These are phyloP conservation scores for Apis dorsata DNA, from an alignment of 1,140 invertebrate genomes.

Conservation along the genomic window DNA sequence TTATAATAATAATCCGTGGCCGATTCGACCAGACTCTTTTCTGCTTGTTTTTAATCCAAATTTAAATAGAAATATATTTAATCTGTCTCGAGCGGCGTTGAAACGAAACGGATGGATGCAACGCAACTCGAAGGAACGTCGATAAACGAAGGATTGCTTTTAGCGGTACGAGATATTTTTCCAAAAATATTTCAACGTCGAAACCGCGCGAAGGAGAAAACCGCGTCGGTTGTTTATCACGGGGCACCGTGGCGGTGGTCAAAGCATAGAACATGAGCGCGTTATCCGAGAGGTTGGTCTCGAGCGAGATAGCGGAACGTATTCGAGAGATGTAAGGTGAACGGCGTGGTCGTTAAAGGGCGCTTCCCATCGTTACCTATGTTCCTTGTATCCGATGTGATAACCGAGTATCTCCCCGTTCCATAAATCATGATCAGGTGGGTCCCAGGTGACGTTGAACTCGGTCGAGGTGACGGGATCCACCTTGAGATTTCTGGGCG, in stretches of 20 bases:
- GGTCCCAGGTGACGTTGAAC: slow-evolving; percentile 93
- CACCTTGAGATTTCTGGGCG: slow-evolving; percentile 90
- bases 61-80: too few relatives aligned
- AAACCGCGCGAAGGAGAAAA: slow-evolving; percentile 7
- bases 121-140: too few relatives aligned
- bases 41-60: too few relatives aligned
- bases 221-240: slow-evolving; percentile 47
- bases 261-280: slow-evolving; percentile 43
- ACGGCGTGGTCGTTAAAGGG: slow-evolving; percentile 46
- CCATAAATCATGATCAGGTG: slow-evolving; percentile 91
- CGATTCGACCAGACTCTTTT: neutral
- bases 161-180: neutral
- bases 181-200: slow-evolving; percentile 31
- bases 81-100: too few relatives aligned
- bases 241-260: neutral
- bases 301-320: slow-evolving; percentile 33
- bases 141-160: neutral
- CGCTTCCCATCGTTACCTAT: slow-evolving; percentile 70
- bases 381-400: slow-evolving; percentile 92
- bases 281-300: slow-evolving; percentile 27
- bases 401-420: slow-evolving; percentile 96
- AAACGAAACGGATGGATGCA: too few relatives aligned
- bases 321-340: slow-evolving; percentile 28
- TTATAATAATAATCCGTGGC: neutral
- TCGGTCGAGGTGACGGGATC: slow-evolving; percentile 94